Conservation (phyloP, 2,888 invertebrate genomes). For the Meiosimyza decipiens region DNA sequence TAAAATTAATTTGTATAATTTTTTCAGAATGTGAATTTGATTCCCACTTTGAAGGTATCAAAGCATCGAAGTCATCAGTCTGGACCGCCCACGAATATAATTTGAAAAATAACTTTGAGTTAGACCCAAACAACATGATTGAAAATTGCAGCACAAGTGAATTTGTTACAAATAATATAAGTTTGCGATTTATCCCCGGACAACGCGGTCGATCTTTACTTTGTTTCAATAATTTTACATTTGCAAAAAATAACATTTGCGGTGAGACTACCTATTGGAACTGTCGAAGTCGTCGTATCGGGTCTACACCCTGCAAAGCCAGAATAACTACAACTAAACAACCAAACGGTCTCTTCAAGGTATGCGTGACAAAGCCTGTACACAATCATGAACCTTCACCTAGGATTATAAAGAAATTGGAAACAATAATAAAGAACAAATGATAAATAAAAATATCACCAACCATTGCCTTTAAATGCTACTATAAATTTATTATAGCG, state of each 20-base stretch:
- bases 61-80: too few species aligned
- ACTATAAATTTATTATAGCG: neutral
- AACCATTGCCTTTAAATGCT: neutral
- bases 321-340: conserved; percentile 58
- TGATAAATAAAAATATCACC: neutral
- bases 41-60: too few species aligned
- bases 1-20: too few species aligned
- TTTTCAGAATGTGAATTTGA: too few species aligned
- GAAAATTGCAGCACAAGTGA: conserved; percentile 1
- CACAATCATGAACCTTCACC: conserved; percentile 63
- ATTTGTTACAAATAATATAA: conserved; percentile 42
- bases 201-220: conserved; percentile 63
- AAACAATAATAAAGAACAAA: conserved; percentile 5
- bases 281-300: conserved; percentile 60
- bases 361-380: conserved; percentile 59
- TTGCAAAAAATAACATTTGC: conserved; percentile 61
- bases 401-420: conserved; percentile 50
- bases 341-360: conserved; percentile 57
- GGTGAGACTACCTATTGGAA: conserved; percentile 64
- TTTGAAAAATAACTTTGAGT: too few species aligned
- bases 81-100: too few species aligned
- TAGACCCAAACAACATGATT: conserved; percentile 25
- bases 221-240: conserved; percentile 60
- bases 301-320: conserved; percentile 58
- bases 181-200: conserved; percentile 60